These are phyloP conservation scores for Arrhamphus sclerolepis DNA, from an alignment of 2,797 vertebrate species.

Conservation along the genomic window DNA sequence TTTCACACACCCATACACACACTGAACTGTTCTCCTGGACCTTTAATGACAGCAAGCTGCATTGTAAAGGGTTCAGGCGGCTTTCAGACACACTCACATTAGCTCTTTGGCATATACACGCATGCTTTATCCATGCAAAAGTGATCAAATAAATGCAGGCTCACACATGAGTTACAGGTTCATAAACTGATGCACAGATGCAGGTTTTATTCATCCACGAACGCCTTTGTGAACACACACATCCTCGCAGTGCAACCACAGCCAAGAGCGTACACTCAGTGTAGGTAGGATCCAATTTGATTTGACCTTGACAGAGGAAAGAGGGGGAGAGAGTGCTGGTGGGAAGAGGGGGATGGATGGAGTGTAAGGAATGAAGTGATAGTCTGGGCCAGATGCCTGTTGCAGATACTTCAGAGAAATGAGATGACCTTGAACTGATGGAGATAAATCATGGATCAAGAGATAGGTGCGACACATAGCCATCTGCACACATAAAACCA, in stretches of 20 bases:
- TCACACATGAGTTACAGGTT: constrained; percentile 37
- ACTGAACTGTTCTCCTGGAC: constrained; percentile 33
- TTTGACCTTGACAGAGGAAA: constrained; percentile 87
- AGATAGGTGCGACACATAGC: constrained; percentile 45
- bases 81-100: constrained; percentile 36
- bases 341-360: constrained; percentile 47
- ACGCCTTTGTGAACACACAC: constrained; percentile 28
- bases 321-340: constrained; percentile 38
- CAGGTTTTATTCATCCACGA: constrained; percentile 42
- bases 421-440: constrained; percentile 72
- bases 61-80: constrained; percentile 50
- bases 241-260: not conserved
- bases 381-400: constrained; percentile 67
- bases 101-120: constrained; percentile 26
- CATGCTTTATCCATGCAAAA: constrained; percentile 21
- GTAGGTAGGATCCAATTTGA: constrained; percentile 86
- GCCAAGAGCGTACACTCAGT: constrained; percentile 67
- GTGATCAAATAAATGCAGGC: constrained; percentile 45
- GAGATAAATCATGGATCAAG: constrained; percentile 64
- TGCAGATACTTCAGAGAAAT: constrained; percentile 72
- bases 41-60: constrained; percentile 66
- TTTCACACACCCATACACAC: constrained; percentile 24
- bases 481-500: constrained; percentile 56
- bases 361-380: constrained; percentile 59
- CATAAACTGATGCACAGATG: constrained; percentile 13